A percentile compares a stretch with the other conserved stretches of the same genome.
Evolutionary conservation across 2,113 vertebrate species (phyloP).

Genomic region (Albula glossodonta): DNA sequence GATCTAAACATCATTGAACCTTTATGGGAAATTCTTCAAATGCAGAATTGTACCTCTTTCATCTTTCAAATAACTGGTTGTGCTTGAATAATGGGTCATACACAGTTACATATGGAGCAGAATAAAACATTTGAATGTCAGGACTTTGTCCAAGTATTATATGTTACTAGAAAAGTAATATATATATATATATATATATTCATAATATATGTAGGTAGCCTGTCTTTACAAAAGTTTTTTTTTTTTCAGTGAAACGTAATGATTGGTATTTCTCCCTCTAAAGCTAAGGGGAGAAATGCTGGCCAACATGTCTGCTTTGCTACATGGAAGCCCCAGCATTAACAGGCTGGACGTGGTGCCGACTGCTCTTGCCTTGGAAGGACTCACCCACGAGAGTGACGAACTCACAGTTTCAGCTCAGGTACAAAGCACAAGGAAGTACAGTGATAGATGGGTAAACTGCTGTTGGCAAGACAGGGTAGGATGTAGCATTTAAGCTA

Average conservation of each 20-base stretch:
- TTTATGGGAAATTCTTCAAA: too few relatives aligned
- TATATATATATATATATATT: too few relatives aligned
- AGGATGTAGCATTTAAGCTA: background rate
- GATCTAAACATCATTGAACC: too few relatives aligned
- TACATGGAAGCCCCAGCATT: constrained; percentile 55
- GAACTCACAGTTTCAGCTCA: constrained; percentile 79
- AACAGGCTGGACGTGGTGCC: constrained; percentile 72
- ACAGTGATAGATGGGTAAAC: background rate
- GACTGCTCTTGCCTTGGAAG: constrained; percentile 79
- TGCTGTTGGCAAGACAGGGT: background rate
- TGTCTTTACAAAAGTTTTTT: background rate
- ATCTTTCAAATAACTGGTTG: too few relatives aligned
- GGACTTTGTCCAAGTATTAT: too few relatives aligned
- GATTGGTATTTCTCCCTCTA: constrained; percentile 35
- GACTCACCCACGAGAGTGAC: constrained; percentile 72
- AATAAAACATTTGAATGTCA: too few relatives aligned
- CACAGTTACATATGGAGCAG: too few relatives aligned
- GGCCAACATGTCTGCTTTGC: constrained; percentile 70
- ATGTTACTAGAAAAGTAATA: too few relatives aligned
- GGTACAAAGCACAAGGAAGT: constrained; percentile 61
- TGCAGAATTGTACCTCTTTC: too few relatives aligned
- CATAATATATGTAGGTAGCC: background rate
- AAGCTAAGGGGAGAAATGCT: constrained; percentile 85
- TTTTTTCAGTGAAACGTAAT: constrained; percentile 25
- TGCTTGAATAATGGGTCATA: too few relatives aligned